phyloP scores from a whole-genome alignment of 2,113 vertebrate genomes.

The Reinhardtius hippoglossoides region DNA sequence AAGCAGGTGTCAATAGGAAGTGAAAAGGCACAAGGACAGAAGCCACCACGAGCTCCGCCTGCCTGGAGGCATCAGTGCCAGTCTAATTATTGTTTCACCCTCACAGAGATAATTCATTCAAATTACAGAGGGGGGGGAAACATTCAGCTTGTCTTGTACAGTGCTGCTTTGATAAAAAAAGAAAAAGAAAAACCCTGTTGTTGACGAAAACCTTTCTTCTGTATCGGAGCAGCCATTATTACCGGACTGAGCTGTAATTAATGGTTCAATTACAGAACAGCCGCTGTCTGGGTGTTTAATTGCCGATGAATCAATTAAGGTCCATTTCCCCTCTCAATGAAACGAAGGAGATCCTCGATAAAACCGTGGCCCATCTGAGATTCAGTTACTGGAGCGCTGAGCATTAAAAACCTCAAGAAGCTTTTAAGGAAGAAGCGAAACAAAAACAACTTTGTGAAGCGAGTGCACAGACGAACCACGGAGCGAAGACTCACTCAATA shows the following conservation, averaged over 20 bases:
- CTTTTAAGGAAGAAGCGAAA: conserved; percentile 21
- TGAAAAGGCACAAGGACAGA: conserved; percentile 16
- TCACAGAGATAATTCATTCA: conserved; percentile 73
- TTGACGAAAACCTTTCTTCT: conserved; percentile 26
- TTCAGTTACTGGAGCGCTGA: conserved; percentile 57
- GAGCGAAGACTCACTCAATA: conserved; percentile 31
- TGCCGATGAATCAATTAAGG: conserved; percentile 59
- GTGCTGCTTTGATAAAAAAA: conserved; percentile 38
- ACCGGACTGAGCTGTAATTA: conserved; percentile 56
- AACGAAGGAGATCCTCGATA: conserved; percentile 42
- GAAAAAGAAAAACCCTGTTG: conserved; percentile 29
- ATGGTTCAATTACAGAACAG: conserved; percentile 65
- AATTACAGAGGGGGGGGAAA: conserved; percentile 69
- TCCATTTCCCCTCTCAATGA: conserved; percentile 20
- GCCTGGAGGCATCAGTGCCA: conserved; percentile 63
- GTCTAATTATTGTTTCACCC: conserved; percentile 77
- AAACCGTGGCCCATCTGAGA: conserved; percentile 46
- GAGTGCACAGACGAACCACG: conserved; percentile 33
- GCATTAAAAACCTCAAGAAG: conserved; percentile 57
- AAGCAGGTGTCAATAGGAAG: too few species aligned
- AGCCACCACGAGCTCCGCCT: conserved; percentile 12
- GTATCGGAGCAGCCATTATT: conserved; percentile 38
- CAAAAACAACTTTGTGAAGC: conserved; percentile 35
- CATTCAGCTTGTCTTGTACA: conserved; percentile 54
- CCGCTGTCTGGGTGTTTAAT: conserved; percentile 61